Conservation (phyloP, 2,888 invertebrate genomes). For the Luffia ferchaultella region DNA sequence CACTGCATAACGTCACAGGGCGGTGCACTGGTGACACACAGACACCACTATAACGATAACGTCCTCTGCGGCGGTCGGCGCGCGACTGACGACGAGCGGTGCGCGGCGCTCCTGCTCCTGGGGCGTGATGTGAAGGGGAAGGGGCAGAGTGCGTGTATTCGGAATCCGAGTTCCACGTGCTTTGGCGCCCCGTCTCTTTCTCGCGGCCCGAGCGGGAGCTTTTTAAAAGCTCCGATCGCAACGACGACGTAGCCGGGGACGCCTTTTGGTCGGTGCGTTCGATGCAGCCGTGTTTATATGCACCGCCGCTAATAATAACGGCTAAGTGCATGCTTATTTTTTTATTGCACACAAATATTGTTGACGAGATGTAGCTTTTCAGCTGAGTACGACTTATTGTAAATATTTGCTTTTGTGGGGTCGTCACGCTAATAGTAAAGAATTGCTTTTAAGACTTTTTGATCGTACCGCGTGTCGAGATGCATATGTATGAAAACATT, state of each 20-base stretch:
- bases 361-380: slow-evolving; percentile 3
- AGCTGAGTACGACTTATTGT: slow-evolving; percentile 31
- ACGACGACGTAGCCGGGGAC: slow-evolving; percentile 34
- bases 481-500: too few relatives aligned
- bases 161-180: slow-evolving; percentile 65
- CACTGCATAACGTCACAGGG: slow-evolving; percentile 50
- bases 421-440: slow-evolving; percentile 29
- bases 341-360: slow-evolving; percentile 19
- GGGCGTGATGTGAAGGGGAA: slow-evolving; percentile 24
- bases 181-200: slow-evolving; percentile 55
- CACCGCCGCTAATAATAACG: slow-evolving; percentile 58
- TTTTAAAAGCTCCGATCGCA: slow-evolving; percentile 58
- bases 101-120: slow-evolving; percentile 39
- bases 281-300: slow-evolving; percentile 58
- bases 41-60: slow-evolving; percentile 23
- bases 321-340: slow-evolving; percentile 38
- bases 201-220: slow-evolving; percentile 52
- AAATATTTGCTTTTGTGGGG: slow-evolving; percentile 30
- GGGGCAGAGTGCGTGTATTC: slow-evolving; percentile 59
- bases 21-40: slow-evolving; percentile 26
- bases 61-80: slow-evolving; percentile 55
- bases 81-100: slow-evolving; percentile 46
- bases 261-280: slow-evolving; percentile 25
- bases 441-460: slow-evolving; percentile 19
- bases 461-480: slow-evolving; percentile 1